Evolutionary conservation across 1,140 invertebrate genomes (phyloP), one percentile per base, ranked within the genome.

Genomic region (Ceratosolen solmsi): DNA sequence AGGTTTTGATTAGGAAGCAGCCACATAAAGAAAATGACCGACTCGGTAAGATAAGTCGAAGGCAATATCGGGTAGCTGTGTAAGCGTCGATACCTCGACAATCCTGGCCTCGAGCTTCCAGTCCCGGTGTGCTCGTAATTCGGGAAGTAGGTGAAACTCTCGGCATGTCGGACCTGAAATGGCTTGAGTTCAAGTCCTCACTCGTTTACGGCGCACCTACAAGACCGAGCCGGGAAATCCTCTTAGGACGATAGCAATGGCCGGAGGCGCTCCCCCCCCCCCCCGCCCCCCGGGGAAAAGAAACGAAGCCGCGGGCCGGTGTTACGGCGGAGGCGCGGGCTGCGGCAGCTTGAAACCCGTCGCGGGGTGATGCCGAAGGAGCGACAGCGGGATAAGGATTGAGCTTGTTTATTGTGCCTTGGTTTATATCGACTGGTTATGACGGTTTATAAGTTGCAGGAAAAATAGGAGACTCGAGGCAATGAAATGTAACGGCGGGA

Each of bases 321-420:
- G 41, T 5, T 46, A n/a, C 41, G 41, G 41, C 41, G 41, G 41
- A 13, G 41, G 41, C 17, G 9, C 3, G 11, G 36, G 17, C 9
- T 38, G 0, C 20, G 0, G 20, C 15, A 11, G 11, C 2, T 36
- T 5, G 20, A 68, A 36, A n/a, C 30, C 25, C 13, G 2, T 7
- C 4, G n/a, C 8, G 3, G 33, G 33, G 3, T 17, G 4, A 38
- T 22, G 11, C 20, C 22, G 3, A 4, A 72, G 38, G 70, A 30
- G 25, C n/a, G 33, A 30, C 0, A 4, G 11, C 20, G 27, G 30
- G 73, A 75, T 75, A 58, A 58, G 75, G 38, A 63, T 80, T 11
- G 70, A 46, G 54, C 79, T 74, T 80, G 70, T 80, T 80, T 80
- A 73, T 80, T 60, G 54, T 72, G 30, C 30, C 25, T 56, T 38